A percentile compares a stretch with the other conserved stretches of the same genome.
These are phyloP conservation scores for Phymastichus coffea DNA, from an alignment of 1,140 invertebrate genomes.

Conservation along the genomic window DNA sequence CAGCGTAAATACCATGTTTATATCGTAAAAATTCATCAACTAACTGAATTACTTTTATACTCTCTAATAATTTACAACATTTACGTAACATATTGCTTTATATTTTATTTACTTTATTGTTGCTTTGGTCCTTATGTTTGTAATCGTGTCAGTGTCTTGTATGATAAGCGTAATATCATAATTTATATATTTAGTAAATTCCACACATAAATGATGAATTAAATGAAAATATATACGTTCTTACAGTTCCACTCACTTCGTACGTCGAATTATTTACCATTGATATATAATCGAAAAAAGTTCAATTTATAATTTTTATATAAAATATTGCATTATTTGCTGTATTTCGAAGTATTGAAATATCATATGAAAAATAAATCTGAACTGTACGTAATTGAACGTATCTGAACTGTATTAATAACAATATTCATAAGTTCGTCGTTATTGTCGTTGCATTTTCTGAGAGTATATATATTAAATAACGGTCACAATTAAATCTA, in stretches of 20 bases:
- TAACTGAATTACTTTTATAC: background rate
- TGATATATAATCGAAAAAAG: too few species aligned
- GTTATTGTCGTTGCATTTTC: background rate
- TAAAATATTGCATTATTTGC: too few species aligned
- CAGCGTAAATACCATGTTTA: background rate
- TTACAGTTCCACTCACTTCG: background rate
- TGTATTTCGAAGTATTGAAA: too few species aligned
- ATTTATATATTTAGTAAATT: background rate
- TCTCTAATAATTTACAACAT: conserved; percentile 2
- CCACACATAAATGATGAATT: background rate
- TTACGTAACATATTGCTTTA: conserved; percentile 19
- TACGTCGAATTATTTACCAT: conserved; percentile 11
- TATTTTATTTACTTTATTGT: conserved; percentile 16
- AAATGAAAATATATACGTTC: background rate
- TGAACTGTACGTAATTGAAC: background rate
- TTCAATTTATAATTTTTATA: too few species aligned
- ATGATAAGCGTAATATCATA: background rate
- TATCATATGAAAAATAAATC: too few species aligned
- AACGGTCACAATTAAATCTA: too few species aligned
- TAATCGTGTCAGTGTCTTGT: background rate
- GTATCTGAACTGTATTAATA: background rate
- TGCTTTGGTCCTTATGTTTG: conserved; percentile 14
- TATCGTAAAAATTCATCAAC: background rate
- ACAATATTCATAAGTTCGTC: background rate
- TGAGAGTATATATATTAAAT: too few species aligned